phyloP scores from a whole-genome alignment of 2,113 vertebrate genomes.

The Silurus glanis region DNA sequence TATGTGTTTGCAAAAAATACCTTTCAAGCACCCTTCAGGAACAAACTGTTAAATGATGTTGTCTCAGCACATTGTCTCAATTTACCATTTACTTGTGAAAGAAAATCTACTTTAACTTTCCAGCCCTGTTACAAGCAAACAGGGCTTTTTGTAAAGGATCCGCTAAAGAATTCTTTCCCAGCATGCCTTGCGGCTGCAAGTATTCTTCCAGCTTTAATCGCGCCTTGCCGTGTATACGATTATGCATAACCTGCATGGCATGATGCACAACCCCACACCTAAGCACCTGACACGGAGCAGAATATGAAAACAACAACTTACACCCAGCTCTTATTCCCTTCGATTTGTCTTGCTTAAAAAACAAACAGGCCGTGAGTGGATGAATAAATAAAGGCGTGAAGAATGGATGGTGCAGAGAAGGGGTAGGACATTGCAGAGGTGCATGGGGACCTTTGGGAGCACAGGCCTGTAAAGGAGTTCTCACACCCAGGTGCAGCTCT shows the following conservation, averaged over 20 bases:
- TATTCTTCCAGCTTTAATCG: constrained; percentile 51
- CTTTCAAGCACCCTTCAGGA: neutral
- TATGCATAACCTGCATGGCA: constrained; percentile 51
- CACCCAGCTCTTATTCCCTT: constrained; percentile 72
- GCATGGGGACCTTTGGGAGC: constrained; percentile 61
- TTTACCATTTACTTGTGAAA: neutral
- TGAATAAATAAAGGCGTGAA: constrained; percentile 69
- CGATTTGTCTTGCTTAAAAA: constrained; percentile 80
- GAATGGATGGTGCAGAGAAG: constrained; percentile 61
- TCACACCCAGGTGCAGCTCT: constrained; percentile 75
- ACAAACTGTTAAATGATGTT: neutral
- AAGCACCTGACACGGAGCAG: constrained; percentile 69
- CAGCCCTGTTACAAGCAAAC: neutral
- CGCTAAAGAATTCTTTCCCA: neutral
- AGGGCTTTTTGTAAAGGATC: neutral
- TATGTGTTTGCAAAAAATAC: neutral
- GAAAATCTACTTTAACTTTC: neutral
- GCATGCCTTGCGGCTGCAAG: neutral
- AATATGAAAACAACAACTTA: constrained; percentile 68
- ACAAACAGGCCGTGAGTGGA: constrained; percentile 70
- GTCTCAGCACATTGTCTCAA: neutral
- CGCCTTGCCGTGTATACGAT: constrained; percentile 32
- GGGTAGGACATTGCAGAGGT: constrained; percentile 26
- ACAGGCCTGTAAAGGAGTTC: constrained; percentile 52
- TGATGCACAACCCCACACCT: constrained; percentile 70